These are phyloP conservation scores for Crossoptilon crossoptilon DNA, from an alignment of 2,797 vertebrate genomes.

Conservation along the genomic window DNA sequence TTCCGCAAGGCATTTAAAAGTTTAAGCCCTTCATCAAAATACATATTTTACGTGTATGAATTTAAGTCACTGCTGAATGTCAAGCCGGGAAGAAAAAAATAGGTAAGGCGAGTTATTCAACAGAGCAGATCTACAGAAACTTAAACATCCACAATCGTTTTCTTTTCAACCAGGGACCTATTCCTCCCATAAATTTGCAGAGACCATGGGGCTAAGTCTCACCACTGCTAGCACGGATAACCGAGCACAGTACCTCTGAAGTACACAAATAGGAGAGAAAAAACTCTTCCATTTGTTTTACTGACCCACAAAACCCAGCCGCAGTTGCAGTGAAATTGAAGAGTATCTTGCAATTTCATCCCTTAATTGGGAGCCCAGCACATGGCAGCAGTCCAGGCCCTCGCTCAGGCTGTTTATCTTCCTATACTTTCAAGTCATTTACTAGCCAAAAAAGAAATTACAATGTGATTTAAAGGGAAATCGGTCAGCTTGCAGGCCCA, in stretches of 20 bases:
- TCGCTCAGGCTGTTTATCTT: constrained; percentile 79
- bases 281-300: constrained; percentile 25
- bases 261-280: constrained; percentile 24
- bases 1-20: constrained; percentile 64
- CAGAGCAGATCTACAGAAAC: constrained; percentile 41
- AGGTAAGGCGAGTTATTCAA: constrained; percentile 4
- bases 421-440: constrained; percentile 75
- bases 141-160: constrained; percentile 1
- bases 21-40: constrained; percentile 57
- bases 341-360: constrained; percentile 74
- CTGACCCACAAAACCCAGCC: constrained; percentile 68
- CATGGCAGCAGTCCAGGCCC: constrained; percentile 77
- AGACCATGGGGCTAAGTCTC: constrained; percentile 6
- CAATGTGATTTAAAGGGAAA: constrained; percentile 72
- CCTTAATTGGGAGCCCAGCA: constrained; percentile 78
- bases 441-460: constrained; percentile 72
- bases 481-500: constrained; percentile 27
- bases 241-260: background rate
- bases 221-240: constrained; percentile 27
- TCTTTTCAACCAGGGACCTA: constrained; percentile 9
- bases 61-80: constrained; percentile 50
- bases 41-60: constrained; percentile 25
- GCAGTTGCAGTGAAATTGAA: constrained; percentile 66
- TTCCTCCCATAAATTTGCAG: constrained; percentile 17
- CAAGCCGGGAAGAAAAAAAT: constrained; percentile 8